Percentiles rank a stretch among this genome's conserved stretches.
phyloP scores from a whole-genome alignment of 2,797 vertebrate species.

The Holocentrus rufus region DNA sequence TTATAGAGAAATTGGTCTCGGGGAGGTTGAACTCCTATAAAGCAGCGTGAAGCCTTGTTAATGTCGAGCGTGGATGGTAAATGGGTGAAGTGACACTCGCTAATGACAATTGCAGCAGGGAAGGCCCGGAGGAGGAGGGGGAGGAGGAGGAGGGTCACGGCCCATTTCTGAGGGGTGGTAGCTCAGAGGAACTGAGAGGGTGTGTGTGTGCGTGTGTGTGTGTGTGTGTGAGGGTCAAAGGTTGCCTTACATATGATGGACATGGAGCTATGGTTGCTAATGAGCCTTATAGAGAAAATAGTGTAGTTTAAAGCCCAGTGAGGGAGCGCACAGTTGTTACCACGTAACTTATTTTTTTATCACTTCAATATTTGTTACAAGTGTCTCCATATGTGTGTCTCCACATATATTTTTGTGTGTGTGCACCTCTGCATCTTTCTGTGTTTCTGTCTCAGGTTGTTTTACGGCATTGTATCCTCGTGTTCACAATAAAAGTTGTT shows the following conservation, averaged over 20 bases:
- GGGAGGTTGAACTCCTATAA: constrained; percentile 54
- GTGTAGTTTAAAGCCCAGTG: neutral
- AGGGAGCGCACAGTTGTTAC: neutral
- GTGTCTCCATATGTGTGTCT: no score
- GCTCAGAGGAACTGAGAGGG: constrained; percentile 57
- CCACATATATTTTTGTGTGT: no score
- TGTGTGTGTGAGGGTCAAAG: constrained; percentile 54
- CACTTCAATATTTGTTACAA: no score
- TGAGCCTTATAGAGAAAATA: constrained; percentile 50
- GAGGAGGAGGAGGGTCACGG: constrained; percentile 48
- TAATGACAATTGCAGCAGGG: constrained; percentile 77
- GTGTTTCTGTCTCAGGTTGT: no score
- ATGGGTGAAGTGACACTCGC: constrained; percentile 73
- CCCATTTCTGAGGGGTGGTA: constrained; percentile 50
- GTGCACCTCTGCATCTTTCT: no score
- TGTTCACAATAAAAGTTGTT: no score
- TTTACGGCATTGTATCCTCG: no score
- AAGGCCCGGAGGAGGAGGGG: constrained; percentile 34
- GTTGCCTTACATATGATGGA: constrained; percentile 60
- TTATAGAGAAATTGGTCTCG: constrained; percentile 76
- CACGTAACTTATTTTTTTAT: no score
- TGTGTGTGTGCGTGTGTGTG: constrained; percentile 24
- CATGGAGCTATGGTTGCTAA: constrained; percentile 49
- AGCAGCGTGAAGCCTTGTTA: constrained; percentile 68
- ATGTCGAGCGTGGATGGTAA: constrained; percentile 55